Percentiles rank a stretch among this genome's conserved stretches.
Conservation (phyloP, 2,888 invertebrate genomes). For the Acholoe squamosa region DNA sequence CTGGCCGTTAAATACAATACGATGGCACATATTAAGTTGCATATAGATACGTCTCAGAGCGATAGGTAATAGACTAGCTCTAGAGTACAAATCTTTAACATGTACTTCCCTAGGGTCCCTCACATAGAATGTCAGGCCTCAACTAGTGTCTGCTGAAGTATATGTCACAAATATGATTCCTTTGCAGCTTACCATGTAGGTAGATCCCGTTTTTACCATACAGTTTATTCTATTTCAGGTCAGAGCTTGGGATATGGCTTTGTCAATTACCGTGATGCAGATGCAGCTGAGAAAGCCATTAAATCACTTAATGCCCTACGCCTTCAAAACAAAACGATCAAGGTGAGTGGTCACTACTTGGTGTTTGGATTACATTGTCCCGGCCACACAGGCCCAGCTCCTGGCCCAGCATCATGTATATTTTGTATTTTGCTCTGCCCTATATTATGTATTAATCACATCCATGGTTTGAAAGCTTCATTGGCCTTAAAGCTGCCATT, state of each 20-base stretch:
- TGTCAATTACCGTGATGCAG: constrained; percentile 98
- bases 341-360: constrained; percentile 86
- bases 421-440: constrained; percentile 2
- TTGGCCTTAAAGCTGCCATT: constrained; percentile 3
- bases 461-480: constrained; percentile 1
- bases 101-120: no score
- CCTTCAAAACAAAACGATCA: constrained; percentile 99
- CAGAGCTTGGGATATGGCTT: constrained; percentile 99
- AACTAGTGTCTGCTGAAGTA: no score
- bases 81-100: no score
- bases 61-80: no score
- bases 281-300: constrained; percentile 99
- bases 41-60: no score
- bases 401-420: constrained; percentile 57
- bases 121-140: no score
- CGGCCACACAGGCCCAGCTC: neutral
- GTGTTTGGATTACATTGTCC: neutral
- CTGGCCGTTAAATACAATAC: neutral
- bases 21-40: neutral
- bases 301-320: constrained; percentile 98
- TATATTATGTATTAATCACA: constrained; percentile 10
- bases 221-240: constrained; percentile 85
- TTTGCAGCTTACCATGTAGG: no score
- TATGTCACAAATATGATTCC: no score
- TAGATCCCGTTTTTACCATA: no score